A percentile compares a stretch with the other conserved stretches of the same genome.
Evolutionary conservation across 2,113 vertebrate genomes (phyloP).

Genomic region (Promerops cafer): DNA sequence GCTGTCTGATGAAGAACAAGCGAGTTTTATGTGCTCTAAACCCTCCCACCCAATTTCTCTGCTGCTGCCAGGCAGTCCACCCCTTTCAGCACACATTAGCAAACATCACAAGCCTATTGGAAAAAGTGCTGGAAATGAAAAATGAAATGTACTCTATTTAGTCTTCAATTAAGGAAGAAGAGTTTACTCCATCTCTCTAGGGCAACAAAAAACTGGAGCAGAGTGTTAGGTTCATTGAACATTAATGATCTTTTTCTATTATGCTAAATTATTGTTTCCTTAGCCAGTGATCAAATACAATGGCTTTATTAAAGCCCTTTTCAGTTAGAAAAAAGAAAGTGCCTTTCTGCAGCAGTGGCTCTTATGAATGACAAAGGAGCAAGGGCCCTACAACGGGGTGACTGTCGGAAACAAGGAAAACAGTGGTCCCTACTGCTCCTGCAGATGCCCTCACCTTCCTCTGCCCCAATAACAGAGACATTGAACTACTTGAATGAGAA

Average conservation of each 20-base stretch:
- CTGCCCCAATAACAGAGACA: background rate
- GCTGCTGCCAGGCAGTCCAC: background rate
- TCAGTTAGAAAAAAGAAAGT: constrained; percentile 44
- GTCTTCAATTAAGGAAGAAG: constrained; percentile 65
- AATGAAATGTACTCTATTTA: constrained; percentile 64
- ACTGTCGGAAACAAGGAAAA: background rate
- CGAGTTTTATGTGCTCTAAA: background rate
- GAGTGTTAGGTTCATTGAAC: constrained; percentile 64
- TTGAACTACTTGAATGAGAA: background rate
- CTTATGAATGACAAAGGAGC: background rate
- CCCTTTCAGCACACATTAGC: constrained; percentile 23
- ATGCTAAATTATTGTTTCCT: constrained; percentile 67
- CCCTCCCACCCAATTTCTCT: constrained; percentile 21
- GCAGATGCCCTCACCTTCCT: background rate
- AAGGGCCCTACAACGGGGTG: background rate
- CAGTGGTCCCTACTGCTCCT: background rate
- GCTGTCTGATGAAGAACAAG: background rate
- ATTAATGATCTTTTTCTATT: constrained; percentile 70
- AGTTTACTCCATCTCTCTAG: constrained; percentile 67
- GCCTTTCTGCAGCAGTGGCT: constrained; percentile 15
- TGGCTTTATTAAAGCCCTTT: constrained; percentile 71
- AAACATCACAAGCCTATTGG: constrained; percentile 58
- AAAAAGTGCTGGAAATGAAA: constrained; percentile 67
- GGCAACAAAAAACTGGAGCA: constrained; percentile 61
- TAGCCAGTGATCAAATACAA: constrained; percentile 74